Evolutionary conservation across 1,140 invertebrate genomes (phyloP).

Genomic region (Homalodisca vitripennis): DNA sequence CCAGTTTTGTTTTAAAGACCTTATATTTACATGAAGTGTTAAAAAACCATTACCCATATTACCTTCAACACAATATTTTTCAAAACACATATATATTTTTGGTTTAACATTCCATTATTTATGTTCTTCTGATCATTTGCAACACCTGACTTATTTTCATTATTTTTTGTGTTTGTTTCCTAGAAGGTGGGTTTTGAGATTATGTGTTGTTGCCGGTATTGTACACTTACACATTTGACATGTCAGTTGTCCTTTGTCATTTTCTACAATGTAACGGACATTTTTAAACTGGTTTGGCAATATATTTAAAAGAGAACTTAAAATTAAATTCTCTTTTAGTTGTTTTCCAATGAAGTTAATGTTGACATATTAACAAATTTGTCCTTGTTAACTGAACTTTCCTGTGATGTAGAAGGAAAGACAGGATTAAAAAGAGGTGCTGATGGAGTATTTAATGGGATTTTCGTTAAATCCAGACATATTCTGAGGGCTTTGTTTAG

Average conservation of each 20-base stretch:
- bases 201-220: background rate
- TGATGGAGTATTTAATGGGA: background rate
- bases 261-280: background rate
- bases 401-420: background rate
- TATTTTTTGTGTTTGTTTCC: slow-evolving; percentile 5
- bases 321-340: background rate
- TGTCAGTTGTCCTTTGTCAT: background rate
- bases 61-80: too few species aligned
- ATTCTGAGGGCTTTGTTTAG: background rate
- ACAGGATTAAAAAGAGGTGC: background rate
- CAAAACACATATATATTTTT: too few species aligned
- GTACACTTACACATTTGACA: background rate
- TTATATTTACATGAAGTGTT: too few species aligned
- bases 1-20: too few species aligned
- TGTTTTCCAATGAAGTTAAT: background rate
- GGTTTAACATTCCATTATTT: background rate
- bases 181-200: slow-evolving; percentile 7
- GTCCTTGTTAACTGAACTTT: background rate
- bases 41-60: too few species aligned
- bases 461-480: background rate
- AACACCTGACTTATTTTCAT: background rate
- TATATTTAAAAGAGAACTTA: background rate
- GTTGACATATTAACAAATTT: background rate
- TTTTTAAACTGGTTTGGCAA: background rate
- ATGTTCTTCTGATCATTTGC: background rate